Evolutionary conservation across 2,888 invertebrate species (phyloP).

Genomic region (Mythimna vitellina): DNA sequence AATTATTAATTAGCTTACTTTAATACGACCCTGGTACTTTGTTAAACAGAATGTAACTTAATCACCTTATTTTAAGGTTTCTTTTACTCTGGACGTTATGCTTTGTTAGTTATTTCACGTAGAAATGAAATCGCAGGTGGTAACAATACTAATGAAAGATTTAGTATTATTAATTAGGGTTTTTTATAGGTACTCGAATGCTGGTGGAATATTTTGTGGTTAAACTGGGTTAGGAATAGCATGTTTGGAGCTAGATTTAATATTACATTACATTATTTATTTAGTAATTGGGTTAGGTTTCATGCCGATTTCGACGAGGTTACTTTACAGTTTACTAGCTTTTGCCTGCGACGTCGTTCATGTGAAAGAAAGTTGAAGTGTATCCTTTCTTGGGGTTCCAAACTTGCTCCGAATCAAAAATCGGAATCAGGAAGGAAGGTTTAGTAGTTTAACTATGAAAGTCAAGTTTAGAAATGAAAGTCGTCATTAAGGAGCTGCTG

Average conservation of each 20-base stretch:
- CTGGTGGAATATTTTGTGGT: constrained; percentile 21
- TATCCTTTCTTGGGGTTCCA: too few species aligned
- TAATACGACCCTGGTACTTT: constrained; percentile 49
- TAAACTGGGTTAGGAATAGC: constrained; percentile 10
- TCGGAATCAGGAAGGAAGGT: too few species aligned
- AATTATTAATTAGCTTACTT: constrained; percentile 65
- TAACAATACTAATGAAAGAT: constrained; percentile 59
- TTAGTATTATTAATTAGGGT: constrained; percentile 57
- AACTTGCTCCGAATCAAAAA: too few species aligned
- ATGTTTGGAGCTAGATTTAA: constrained; percentile 25
- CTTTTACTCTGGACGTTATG: constrained; percentile 13
- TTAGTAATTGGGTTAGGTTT: constrained; percentile 33
- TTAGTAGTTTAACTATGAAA: too few species aligned
- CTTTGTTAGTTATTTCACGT: constrained; percentile 47
- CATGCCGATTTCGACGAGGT: neutral
- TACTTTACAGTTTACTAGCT: constrained; percentile 1
- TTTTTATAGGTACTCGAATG: constrained; percentile 45
- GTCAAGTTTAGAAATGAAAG: too few species aligned
- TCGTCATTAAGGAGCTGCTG: too few species aligned
- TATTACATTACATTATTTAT: constrained; percentile 16
- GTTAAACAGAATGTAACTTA: constrained; percentile 38
- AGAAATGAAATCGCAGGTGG: constrained; percentile 57
- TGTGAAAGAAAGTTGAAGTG: too few species aligned
- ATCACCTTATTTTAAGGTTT: constrained; percentile 13
- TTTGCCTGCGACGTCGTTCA: neutral